Evolutionary conservation across 2,797 vertebrate species (phyloP).

Genomic region (Cercopithecus neglectus): DNA sequence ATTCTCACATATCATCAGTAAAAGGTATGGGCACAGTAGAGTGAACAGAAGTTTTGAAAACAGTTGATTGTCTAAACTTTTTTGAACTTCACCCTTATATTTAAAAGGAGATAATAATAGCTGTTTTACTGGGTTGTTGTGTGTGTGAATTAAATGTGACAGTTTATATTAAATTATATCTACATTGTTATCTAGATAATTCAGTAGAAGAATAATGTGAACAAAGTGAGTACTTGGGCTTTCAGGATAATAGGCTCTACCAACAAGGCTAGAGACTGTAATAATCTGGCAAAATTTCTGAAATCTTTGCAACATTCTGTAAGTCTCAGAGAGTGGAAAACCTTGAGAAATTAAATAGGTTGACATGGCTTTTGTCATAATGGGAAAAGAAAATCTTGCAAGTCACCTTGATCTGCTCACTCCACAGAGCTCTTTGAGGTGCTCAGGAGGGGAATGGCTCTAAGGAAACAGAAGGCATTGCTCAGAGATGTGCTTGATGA

Average conservation of each 20-base stretch:
- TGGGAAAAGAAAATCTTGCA: not conserved
- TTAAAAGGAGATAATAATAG: not conserved
- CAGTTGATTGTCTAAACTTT: not conserved
- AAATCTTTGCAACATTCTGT: not conserved
- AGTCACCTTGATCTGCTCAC: not conserved
- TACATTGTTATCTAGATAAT: not conserved
- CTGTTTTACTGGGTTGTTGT: not conserved
- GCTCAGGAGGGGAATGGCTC: not conserved
- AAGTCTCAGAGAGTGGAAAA: not conserved
- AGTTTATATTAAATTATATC: not conserved
- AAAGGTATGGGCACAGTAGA: not conserved
- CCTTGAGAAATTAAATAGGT: not conserved
- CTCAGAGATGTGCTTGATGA: not conserved
- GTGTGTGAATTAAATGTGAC: not conserved
- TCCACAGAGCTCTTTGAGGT: not conserved
- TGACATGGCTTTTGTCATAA: not conserved
- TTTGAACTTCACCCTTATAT: not conserved
- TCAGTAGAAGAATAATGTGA: not conserved
- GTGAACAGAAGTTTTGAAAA: not conserved
- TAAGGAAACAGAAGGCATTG: not conserved
- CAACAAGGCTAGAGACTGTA: not conserved
- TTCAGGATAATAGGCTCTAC: not conserved
- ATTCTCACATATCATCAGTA: not conserved
- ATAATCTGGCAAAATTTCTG: not conserved
- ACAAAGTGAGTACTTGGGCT: not conserved